Conservation (phyloP, 2,113 vertebrate species). For the Nothobranchius furzeri region DNA sequence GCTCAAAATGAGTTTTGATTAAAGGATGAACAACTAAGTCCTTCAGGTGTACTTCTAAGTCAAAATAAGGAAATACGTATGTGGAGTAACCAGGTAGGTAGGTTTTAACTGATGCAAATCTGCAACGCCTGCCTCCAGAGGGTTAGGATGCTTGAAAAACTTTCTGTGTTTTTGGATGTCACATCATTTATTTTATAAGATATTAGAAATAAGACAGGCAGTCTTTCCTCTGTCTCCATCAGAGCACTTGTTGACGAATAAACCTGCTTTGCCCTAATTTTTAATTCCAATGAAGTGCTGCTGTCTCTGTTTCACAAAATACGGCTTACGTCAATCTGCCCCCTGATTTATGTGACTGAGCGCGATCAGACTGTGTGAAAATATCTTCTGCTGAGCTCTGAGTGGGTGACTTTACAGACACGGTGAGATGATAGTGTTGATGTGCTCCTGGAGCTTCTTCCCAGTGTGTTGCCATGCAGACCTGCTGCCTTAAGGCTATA, state of each 20-base stretch:
- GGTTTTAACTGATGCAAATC: too few relatives aligned
- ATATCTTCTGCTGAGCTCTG: slow-evolving; percentile 9
- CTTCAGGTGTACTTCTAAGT: too few relatives aligned
- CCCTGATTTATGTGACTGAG: slow-evolving; percentile 1
- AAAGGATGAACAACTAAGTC: too few relatives aligned
- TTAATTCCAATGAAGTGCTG: background rate
- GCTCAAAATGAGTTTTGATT: too few relatives aligned
- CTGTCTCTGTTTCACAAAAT: background rate
- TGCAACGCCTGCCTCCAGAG: too few relatives aligned
- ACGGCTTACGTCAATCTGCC: background rate
- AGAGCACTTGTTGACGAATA: background rate
- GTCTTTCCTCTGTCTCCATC: too few relatives aligned
- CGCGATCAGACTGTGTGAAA: slow-evolving; percentile 24
- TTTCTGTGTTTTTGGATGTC: too few relatives aligned
- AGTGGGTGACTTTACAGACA: slow-evolving; percentile 25
- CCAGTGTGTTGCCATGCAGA: slow-evolving; percentile 55
- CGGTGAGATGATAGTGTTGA: slow-evolving; percentile 17
- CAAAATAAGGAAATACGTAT: too few relatives aligned
- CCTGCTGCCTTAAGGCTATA: slow-evolving; percentile 44
- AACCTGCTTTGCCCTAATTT: background rate
- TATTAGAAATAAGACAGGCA: too few relatives aligned
- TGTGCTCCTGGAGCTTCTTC: slow-evolving; percentile 31
- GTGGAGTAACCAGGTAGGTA: too few relatives aligned
- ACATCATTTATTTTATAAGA: too few relatives aligned
- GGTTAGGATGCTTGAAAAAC: too few relatives aligned